Evolutionary conservation across 2,113 vertebrate species (phyloP).

Genomic region (Dasyprocta punctata): DNA sequence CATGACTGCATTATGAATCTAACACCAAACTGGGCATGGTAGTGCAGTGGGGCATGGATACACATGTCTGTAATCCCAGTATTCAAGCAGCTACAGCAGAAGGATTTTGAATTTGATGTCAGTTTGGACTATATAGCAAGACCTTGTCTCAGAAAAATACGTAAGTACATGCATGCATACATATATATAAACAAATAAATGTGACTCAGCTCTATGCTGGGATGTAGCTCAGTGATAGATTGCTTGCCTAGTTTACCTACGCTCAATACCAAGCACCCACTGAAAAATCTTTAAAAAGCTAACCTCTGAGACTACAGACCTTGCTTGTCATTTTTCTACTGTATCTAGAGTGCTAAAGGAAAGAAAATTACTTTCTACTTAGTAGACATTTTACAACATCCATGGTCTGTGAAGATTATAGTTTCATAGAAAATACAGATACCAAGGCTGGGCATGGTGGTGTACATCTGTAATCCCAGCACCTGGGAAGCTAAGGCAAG

Average conservation of each 20-base stretch:
- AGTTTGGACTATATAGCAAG: no score
- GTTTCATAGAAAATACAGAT: background rate
- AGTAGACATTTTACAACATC: background rate
- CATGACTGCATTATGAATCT: background rate
- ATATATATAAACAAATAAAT: no score
- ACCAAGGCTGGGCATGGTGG: no score
- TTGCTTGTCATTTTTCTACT: background rate
- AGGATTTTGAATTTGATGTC: no score
- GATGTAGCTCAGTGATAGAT: background rate
- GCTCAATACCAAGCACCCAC: background rate
- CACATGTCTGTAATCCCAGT: no score
- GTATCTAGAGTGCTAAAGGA: background rate
- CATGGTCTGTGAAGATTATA: background rate
- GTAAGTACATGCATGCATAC: no score
- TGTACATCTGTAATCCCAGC: no score
- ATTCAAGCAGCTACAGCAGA: no score
- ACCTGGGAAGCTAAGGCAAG: no score
- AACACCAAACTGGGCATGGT: background rate
- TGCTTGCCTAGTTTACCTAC: background rate
- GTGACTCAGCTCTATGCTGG: no score
- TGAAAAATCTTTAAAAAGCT: background rate
- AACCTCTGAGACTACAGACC: background rate
- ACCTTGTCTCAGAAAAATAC: no score
- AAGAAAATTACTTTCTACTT: background rate
- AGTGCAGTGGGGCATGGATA: no score